Evolutionary conservation across 2,113 vertebrate species (phyloP), one percentile per base, ranked within the genome.

Genomic region (Cyrtonyx montezumae): DNA sequence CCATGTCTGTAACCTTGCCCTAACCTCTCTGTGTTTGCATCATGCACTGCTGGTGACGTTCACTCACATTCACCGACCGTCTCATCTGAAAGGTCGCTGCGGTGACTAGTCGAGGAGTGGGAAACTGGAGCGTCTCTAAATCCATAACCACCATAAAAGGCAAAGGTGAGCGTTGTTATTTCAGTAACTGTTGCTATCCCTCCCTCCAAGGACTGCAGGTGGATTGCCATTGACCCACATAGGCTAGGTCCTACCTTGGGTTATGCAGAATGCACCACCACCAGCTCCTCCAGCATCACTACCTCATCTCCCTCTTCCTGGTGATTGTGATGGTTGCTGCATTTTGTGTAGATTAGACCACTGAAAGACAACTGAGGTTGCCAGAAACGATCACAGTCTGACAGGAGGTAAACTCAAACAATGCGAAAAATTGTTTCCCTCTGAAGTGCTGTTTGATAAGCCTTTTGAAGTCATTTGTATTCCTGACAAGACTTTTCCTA

Each of bases 41-140:
- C 80, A 42, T 25, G 25, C 68, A 13, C 1, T 19, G 76, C 55
- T 51, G 61, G 36, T 2, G 3, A 34, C 1, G 6, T 63, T 63
- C 53, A 78, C 79, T 93, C 88, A 20, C 86, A 49, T 84, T 96
- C 95, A 97, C 92, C 67, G 76, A 18, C 85, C 9, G 66, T 96
- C 90, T 97, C 13, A 0, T 96, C 94, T 85, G 73, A 23, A 97
- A 99, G 99, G 99, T 99, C 96, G 99, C 99, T 77, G 99, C 99
- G 0, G 99, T 99, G 62, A 99, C 99, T 55, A 98, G 99, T 94
- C 98, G 98, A 85, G 99, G 99, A 12, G 97, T 99, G 26, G 99
- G 99, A 45, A 99, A 99, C 53, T 99, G 99, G 99, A 98, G 98
- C 1, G 98, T 99, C 68, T 90, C 98, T 37, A 99, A 99, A 96